A percentile compares a stretch with the other conserved stretches of the same genome.
Conservation (phyloP, 64 coral and sea anemone genomes). For the Dendrophyllia cribrosa region DNA sequence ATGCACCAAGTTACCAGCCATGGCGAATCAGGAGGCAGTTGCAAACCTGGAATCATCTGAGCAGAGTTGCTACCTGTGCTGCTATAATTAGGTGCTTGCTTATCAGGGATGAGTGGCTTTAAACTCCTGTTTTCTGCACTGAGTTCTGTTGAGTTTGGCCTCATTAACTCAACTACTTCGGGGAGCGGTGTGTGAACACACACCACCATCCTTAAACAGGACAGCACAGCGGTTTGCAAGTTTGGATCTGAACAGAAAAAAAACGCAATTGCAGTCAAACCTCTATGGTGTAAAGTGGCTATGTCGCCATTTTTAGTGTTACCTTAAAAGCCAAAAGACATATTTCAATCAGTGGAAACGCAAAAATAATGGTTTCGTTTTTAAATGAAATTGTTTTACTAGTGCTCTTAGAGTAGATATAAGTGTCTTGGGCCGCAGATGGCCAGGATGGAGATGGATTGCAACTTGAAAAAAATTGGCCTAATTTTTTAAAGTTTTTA, state of each 20-base stretch:
- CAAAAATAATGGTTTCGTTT: no score
- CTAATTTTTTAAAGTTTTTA: no score
- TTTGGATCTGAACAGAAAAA: slow-evolving; percentile 67
- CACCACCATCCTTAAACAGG: slow-evolving; percentile 86
- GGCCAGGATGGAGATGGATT: no score
- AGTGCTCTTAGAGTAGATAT: no score
- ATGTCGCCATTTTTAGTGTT: no score
- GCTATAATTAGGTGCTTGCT: not conserved
- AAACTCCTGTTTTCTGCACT: not conserved
- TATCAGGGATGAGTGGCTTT: not conserved
- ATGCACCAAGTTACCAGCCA: slow-evolving; percentile 73
- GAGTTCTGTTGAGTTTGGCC: slow-evolving; percentile 21
- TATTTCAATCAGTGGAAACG: no score
- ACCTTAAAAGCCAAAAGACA: no score
- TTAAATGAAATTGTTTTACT: no score
- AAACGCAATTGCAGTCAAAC: not conserved
- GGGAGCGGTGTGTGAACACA: slow-evolving; percentile 89
- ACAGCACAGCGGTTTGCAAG: slow-evolving; percentile 71
- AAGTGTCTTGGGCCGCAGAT: no score
- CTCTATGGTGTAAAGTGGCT: no score
- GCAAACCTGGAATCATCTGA: not conserved
- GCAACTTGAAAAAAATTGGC: no score
- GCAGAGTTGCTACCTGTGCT: not conserved
- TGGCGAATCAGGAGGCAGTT: slow-evolving; percentile 30
- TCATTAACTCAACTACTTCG: slow-evolving; percentile 88